phyloP scores from a whole-genome alignment of 2,888 invertebrate genomes.

The Agriotes lineatus region DNA sequence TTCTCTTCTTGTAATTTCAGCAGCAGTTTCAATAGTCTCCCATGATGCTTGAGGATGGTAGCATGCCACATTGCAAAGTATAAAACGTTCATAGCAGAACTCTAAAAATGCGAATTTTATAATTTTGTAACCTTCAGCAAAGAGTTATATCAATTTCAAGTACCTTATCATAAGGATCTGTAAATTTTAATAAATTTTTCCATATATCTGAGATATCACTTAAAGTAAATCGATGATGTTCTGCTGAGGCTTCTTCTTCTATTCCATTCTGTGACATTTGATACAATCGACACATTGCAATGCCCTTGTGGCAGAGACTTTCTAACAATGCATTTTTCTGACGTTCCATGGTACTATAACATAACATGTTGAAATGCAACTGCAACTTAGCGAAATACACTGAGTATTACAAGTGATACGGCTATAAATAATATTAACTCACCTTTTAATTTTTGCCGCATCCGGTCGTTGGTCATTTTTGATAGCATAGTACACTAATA shows the following conservation, averaged over 20 bases:
- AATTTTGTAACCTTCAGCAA: too few relatives aligned
- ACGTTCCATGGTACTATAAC: conserved; percentile 77
- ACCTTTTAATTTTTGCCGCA: conserved; percentile 85
- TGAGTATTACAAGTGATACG: too few relatives aligned
- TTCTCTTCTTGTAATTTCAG: conserved; percentile 86
- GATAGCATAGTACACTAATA: conserved; percentile 86
- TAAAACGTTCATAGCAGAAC: conserved; percentile 66
- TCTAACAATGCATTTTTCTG: conserved; percentile 85
- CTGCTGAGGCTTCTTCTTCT: conserved; percentile 62
- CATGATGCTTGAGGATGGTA: conserved; percentile 82
- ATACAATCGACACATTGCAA: conserved; percentile 76
- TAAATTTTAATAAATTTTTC: conserved; percentile 83
- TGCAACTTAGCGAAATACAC: too few relatives aligned
- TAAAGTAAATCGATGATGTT: conserved; percentile 48
- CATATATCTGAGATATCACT: conserved; percentile 74
- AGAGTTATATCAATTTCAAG: too few relatives aligned
- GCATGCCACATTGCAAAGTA: conserved; percentile 89
- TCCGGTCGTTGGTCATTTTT: conserved; percentile 88
- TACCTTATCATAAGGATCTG: conserved; percentile 86
- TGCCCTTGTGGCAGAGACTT: conserved; percentile 81
- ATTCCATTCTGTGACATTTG: conserved; percentile 60
- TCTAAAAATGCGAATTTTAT: too few relatives aligned
- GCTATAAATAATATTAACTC: not conserved
- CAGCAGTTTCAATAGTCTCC: conserved; percentile 83
- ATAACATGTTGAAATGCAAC: conserved; percentile 12